Conservation (phyloP, 2,888 invertebrate species). For the Aplocera efformata region DNA sequence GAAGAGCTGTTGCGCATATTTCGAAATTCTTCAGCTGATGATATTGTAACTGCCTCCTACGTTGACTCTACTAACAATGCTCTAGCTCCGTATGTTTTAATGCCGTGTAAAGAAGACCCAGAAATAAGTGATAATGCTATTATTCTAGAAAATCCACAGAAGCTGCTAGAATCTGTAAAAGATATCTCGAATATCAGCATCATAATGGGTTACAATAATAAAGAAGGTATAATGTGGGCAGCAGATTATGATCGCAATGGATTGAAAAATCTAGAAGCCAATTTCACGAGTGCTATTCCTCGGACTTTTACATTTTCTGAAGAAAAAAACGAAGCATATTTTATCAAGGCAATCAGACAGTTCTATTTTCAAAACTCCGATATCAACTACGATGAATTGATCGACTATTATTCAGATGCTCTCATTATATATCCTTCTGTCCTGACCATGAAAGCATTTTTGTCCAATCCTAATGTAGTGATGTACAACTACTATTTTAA, state of each 20-base stretch:
- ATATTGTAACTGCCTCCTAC: conserved; percentile 33
- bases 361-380: conserved; percentile 35
- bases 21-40: conserved; percentile 30
- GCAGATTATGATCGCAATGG: conserved; percentile 27
- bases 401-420: conserved; percentile 39
- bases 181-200: conserved; percentile 22
- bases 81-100: conserved; percentile 29
- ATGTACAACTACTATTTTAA: conserved; percentile 40
- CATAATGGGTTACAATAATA: conserved; percentile 43
- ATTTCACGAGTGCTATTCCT: conserved; percentile 32
- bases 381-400: conserved; percentile 23
- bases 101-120: conserved; percentile 34
- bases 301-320: conserved; percentile 24
- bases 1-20: conserved; percentile 36
- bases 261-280: conserved; percentile 18
- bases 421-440: conserved; percentile 31
- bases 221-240: conserved; percentile 41
- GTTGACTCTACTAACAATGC: conserved; percentile 27
- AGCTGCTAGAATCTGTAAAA: conserved; percentile 22
- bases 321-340: conserved; percentile 21
- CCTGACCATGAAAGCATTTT: conserved; percentile 22
- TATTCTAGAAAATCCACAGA: conserved; percentile 28
- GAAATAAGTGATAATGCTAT: conserved; percentile 22
- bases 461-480: conserved; percentile 17
- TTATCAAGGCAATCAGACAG: conserved; percentile 28